A percentile compares a stretch with the other conserved stretches of the same genome.
Evolutionary conservation across 2,113 vertebrate genomes (phyloP).

Genomic region (Corythornis madagascariensis): DNA sequence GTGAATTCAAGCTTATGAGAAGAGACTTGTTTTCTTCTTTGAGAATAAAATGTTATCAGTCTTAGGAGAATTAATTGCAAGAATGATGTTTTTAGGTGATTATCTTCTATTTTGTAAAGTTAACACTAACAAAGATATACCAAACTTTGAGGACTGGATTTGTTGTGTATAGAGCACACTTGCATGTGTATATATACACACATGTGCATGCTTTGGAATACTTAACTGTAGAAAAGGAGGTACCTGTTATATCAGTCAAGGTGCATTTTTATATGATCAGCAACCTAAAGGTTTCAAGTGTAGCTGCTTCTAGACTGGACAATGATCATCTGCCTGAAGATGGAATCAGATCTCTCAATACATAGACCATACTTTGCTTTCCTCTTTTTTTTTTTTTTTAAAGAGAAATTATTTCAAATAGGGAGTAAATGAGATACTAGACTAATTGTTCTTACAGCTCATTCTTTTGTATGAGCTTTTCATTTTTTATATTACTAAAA

Average conservation of each 20-base stretch:
- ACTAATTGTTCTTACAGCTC: accelerated
- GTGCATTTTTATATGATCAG: background rate
- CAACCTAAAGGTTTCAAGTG: background rate
- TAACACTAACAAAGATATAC: background rate
- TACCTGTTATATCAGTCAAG: background rate
- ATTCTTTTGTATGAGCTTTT: background rate
- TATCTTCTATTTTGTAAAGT: background rate
- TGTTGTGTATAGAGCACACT: background rate
- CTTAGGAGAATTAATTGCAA: background rate
- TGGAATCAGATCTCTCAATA: background rate
- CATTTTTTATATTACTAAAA: background rate
- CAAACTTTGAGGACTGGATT: background rate
- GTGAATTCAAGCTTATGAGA: background rate
- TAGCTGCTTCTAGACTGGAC: background rate
- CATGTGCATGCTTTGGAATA: background rate
- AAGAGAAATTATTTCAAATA: background rate
- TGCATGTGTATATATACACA: background rate
- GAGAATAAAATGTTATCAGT: background rate
- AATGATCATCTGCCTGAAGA: background rate
- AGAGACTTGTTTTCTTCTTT: background rate
- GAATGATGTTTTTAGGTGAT: background rate
- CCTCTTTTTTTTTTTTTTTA: background rate
- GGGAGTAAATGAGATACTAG: background rate
- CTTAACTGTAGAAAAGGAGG: background rate
- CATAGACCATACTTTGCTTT: accelerated